phyloP scores from a whole-genome alignment of 2,113 vertebrate genomes.

The Uria lomvia region DNA sequence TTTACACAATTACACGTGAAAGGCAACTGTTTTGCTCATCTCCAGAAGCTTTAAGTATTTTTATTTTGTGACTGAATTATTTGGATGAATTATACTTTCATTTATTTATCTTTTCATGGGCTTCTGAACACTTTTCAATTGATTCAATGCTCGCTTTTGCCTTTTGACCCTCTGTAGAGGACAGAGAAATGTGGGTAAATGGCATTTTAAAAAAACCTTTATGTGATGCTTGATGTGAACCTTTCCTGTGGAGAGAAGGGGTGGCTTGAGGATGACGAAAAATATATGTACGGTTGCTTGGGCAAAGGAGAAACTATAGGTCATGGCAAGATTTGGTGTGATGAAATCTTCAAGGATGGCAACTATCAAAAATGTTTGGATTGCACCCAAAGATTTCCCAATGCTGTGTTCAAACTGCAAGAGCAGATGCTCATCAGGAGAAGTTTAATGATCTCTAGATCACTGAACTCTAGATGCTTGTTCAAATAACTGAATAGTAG shows the following conservation, averaged over 20 bases:
- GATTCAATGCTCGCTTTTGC: neutral
- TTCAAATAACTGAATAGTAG: neutral
- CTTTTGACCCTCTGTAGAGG: neutral
- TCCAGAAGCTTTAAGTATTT: neutral
- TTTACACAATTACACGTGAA: neutral
- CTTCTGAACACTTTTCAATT: neutral
- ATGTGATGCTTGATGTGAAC: neutral
- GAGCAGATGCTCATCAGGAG: neutral
- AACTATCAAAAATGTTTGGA: neutral
- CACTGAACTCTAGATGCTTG: neutral
- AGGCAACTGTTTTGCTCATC: neutral
- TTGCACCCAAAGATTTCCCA: neutral
- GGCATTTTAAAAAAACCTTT: neutral
- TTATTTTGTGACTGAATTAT: neutral
- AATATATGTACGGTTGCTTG: fast-evolving
- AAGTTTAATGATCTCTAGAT: neutral
- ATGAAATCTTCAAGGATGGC: neutral
- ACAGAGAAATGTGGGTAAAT: neutral
- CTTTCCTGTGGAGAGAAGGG: neutral
- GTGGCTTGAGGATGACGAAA: neutral
- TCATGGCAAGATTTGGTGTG: neutral
- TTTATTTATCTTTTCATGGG: neutral
- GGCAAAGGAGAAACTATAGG: neutral
- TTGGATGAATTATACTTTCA: neutral
- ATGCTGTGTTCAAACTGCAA: neutral